These are phyloP conservation scores for Temnothorax rugatulus DNA, from an alignment of 2,888 invertebrate genomes.

Conservation along the genomic window DNA sequence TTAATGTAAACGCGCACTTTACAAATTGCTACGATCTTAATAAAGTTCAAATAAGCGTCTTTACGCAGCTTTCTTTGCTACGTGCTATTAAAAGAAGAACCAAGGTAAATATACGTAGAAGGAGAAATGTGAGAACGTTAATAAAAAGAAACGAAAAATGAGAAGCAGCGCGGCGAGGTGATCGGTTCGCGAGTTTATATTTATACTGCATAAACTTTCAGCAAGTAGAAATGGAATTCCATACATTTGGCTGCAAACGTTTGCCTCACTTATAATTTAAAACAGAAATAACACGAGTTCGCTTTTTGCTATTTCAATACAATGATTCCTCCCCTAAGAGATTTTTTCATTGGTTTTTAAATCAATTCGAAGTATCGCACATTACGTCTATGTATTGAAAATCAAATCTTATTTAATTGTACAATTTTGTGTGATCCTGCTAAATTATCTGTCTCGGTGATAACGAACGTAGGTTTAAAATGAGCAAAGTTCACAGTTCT, in stretches of 20 bases:
- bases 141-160: conserved; percentile 5
- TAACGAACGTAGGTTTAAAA: conserved; percentile 8
- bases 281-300: background rate
- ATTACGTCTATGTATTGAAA: background rate
- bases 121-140: conserved; percentile 14
- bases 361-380: background rate
- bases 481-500: conserved; percentile 4
- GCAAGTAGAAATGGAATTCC: conserved; percentile 5
- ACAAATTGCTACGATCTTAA: background rate
- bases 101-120: conserved; percentile 32
- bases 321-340: background rate
- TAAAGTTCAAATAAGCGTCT: background rate
- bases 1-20: background rate
- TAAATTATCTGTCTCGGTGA: background rate
- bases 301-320: conserved; percentile 5
- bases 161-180: background rate
- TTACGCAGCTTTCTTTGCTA: background rate
- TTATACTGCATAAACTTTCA: conserved; percentile 30
- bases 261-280: conserved; percentile 16
- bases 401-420: background rate
- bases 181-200: conserved; percentile 9
- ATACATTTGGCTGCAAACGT: background rate
- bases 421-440: background rate
- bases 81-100: conserved; percentile 20
- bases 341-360: background rate